These are phyloP conservation scores for Auanema sp. DNA, from an alignment of 2,888 invertebrate genomes.

Conservation along the genomic window DNA sequence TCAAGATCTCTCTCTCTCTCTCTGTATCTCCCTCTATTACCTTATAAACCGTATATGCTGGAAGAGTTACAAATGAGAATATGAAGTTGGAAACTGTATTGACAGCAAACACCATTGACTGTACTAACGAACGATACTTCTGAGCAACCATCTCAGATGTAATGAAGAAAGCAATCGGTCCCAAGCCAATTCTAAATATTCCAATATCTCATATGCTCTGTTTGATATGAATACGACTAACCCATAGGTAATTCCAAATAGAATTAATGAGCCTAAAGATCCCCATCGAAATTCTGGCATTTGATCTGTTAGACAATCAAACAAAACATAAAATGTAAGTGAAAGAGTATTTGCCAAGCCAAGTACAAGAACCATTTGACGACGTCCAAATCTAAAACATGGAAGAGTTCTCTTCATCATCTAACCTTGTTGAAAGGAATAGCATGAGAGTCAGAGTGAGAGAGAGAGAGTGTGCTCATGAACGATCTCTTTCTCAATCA, in stretches of 20 bases:
- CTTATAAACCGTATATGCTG: conserved; percentile 18
- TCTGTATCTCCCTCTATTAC: not conserved
- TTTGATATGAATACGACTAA: conserved; percentile 8
- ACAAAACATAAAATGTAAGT: conserved; percentile 37
- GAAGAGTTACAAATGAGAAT: conserved; percentile 45
- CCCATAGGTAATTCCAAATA: conserved; percentile 51
- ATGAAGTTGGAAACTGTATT: conserved; percentile 42
- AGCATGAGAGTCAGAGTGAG: conserved; percentile 2
- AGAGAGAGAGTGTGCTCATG: not conserved
- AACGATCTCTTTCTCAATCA: too few species aligned
- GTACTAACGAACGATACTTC: conserved; percentile 47
- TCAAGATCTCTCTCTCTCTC: not conserved
- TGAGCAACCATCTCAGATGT: conserved; percentile 46
- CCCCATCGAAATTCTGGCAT: conserved; percentile 32
- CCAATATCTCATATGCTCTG: not conserved
- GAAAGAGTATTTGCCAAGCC: conserved; percentile 43
- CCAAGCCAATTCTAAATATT: conserved; percentile 37
- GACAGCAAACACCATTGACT: conserved; percentile 46
- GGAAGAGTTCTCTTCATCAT: too few species aligned
- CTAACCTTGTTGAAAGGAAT: conserved; percentile 1
- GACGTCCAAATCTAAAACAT: conserved; percentile 38
- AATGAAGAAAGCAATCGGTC: conserved; percentile 52
- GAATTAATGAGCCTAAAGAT: conserved; percentile 40
- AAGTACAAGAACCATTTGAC: conserved; percentile 37
- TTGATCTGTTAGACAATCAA: conserved; percentile 34